Evolutionary conservation across 2,888 invertebrate genomes (phyloP).

Genomic region (Clitarchus hookeri): DNA sequence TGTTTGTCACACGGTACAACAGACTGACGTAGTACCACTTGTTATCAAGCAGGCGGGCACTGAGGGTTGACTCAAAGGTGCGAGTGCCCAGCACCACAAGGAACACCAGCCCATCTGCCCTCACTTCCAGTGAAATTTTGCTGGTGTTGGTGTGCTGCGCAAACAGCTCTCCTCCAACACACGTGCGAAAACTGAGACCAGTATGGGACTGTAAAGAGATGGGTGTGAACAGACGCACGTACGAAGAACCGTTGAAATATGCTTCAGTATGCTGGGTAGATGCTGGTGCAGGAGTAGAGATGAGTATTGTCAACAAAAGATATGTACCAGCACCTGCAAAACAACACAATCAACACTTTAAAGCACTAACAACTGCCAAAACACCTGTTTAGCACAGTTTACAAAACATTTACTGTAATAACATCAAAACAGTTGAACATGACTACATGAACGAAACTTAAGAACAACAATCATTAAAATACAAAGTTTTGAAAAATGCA

Average conservation of each 20-base stretch:
- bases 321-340: background rate
- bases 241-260: constrained; percentile 82
- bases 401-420: too few relatives aligned
- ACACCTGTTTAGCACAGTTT: too few relatives aligned
- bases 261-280: constrained; percentile 64
- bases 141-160: constrained; percentile 47
- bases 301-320: background rate
- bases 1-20: constrained; percentile 64
- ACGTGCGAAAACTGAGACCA: constrained; percentile 81
- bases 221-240: constrained; percentile 71
- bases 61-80: constrained; percentile 65
- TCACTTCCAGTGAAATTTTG: constrained; percentile 46
- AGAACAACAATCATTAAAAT: too few relatives aligned
- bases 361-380: too few relatives aligned
- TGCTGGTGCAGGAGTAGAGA: background rate
- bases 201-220: constrained; percentile 79
- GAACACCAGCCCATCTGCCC: constrained; percentile 58
- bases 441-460: too few relatives aligned
- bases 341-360: too few relatives aligned
- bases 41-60: constrained; percentile 75
- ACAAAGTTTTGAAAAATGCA: too few relatives aligned
- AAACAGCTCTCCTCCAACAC: constrained; percentile 63
- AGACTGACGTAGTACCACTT: constrained; percentile 78
- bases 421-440: too few relatives aligned
- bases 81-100: constrained; percentile 50